Conservation (phyloP, 1,140 invertebrate genomes). For the Pseudomyrmex flavicornis region DNA sequence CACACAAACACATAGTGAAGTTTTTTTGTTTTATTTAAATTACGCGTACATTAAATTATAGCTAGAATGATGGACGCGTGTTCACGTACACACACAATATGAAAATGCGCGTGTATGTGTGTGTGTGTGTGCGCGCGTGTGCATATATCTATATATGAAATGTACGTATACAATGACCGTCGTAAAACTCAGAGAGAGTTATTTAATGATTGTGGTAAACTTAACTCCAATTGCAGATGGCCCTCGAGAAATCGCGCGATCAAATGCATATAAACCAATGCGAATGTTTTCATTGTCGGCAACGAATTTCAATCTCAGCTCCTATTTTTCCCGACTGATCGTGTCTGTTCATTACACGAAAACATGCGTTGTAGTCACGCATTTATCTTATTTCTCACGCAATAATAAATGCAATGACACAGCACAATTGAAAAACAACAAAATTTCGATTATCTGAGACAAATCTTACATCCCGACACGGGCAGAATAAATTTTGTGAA, state of each 20-base stretch:
- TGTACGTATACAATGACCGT: constrained; percentile 57
- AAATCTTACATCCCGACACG: constrained; percentile 1
- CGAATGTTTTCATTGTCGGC: background rate
- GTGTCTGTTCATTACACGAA: background rate
- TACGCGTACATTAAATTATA: constrained; percentile 74
- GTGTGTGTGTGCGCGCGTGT: background rate
- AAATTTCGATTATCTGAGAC: background rate
- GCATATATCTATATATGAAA: constrained; percentile 39
- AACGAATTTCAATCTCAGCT: background rate
- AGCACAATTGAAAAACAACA: too few species aligned
- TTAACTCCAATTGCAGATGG: constrained; percentile 68
- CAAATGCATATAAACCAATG: background rate
- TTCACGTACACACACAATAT: constrained; percentile 36
- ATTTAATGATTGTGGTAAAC: constrained; percentile 51
- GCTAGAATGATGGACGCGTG: constrained; percentile 55
- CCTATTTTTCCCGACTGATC: background rate
- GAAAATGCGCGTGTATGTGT: background rate
- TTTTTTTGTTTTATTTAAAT: constrained; percentile 73
- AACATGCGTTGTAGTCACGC: background rate
- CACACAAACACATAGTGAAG: constrained; percentile 49
- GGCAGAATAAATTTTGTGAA: background rate
- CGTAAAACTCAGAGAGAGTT: constrained; percentile 32
- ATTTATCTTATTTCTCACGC: background rate
- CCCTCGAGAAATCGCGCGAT: constrained; percentile 34
- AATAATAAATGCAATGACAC: constrained; percentile 26